These are phyloP conservation scores for Synanceia verrucosa DNA, from an alignment of 2,797 vertebrate genomes.

Conservation along the genomic window DNA sequence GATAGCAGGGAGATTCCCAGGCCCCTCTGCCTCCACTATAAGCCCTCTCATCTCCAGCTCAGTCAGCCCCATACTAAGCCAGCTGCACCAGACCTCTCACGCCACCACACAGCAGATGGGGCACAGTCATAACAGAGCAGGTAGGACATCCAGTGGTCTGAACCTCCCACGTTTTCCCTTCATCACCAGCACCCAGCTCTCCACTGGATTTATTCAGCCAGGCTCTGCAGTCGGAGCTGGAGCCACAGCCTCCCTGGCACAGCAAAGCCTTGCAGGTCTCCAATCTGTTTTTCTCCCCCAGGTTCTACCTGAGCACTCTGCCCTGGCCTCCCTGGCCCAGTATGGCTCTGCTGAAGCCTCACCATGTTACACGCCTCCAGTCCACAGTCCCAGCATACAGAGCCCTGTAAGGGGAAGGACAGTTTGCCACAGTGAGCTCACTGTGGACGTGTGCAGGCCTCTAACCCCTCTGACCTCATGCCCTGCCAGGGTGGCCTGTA, in stretches of 20 bases:
- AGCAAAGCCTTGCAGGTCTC: conserved; percentile 85
- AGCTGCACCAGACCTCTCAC: conserved; percentile 81
- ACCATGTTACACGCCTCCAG: conserved; percentile 84
- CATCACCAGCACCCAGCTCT: conserved; percentile 78
- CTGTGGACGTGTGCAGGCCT: conserved; percentile 83
- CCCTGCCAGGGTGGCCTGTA: conserved; percentile 71
- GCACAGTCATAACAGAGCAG: conserved; percentile 73
- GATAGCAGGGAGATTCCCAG: conserved; percentile 67
- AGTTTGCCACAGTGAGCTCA: conserved; percentile 77
- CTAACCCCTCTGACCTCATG: conserved; percentile 85
- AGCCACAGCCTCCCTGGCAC: conserved; percentile 74
- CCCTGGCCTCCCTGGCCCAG: conserved; percentile 83
- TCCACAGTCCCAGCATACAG: conserved; percentile 84
- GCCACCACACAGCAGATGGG: conserved; percentile 73
- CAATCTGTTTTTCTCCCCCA: conserved; percentile 83
- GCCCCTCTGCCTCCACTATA: conserved; percentile 70
- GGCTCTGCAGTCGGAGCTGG: conserved; percentile 33
- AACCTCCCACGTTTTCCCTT: conserved; percentile 79
- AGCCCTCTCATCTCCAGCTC: conserved; percentile 85
- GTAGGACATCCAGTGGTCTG: conserved; percentile 71
- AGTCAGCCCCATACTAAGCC: conserved; percentile 81
- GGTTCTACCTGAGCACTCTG: conserved; percentile 84
- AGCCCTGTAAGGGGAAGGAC: conserved; percentile 86
- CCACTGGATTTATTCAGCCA: conserved; percentile 80
- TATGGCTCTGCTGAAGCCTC: conserved; percentile 81